Conservation (phyloP, 2,888 invertebrate species). For the Pantelozetes paolii region DNA sequence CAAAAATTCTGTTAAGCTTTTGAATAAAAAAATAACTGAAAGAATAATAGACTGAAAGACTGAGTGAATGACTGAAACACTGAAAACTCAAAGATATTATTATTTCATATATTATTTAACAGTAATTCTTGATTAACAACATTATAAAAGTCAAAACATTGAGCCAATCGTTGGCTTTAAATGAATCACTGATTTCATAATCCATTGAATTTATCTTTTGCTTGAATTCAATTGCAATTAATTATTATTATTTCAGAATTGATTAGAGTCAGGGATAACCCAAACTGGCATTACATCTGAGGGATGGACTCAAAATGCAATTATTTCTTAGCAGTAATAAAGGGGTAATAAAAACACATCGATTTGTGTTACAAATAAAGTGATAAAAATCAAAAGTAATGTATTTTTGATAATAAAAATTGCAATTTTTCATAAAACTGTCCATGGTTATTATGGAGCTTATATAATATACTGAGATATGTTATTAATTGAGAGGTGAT, state of each 20-base stretch:
- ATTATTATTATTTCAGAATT: background rate
- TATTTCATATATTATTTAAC: background rate
- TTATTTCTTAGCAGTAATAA: too few relatives aligned
- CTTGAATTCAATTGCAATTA: background rate
- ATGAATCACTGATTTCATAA: background rate
- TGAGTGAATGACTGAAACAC: too few relatives aligned
- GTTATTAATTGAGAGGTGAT: too few relatives aligned
- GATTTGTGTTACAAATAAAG: too few relatives aligned
- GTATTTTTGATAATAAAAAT: too few relatives aligned
- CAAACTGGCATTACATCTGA: background rate
- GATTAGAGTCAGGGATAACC: background rate
- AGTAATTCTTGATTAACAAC: constrained; percentile 10
- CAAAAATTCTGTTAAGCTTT: constrained; percentile 14
- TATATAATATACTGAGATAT: too few relatives aligned
- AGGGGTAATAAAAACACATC: too few relatives aligned
- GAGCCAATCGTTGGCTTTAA: background rate
- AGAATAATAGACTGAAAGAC: background rate
- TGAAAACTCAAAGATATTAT: too few relatives aligned
- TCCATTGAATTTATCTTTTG: background rate
- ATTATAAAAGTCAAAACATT: constrained; percentile 5
- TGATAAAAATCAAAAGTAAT: too few relatives aligned
- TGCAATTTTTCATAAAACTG: too few relatives aligned
- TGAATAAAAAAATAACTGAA: background rate
- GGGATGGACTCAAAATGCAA: too few relatives aligned
- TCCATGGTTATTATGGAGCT: too few relatives aligned